Conservation (phyloP, 2,113 vertebrate genomes). For the Pitta sordida region DNA sequence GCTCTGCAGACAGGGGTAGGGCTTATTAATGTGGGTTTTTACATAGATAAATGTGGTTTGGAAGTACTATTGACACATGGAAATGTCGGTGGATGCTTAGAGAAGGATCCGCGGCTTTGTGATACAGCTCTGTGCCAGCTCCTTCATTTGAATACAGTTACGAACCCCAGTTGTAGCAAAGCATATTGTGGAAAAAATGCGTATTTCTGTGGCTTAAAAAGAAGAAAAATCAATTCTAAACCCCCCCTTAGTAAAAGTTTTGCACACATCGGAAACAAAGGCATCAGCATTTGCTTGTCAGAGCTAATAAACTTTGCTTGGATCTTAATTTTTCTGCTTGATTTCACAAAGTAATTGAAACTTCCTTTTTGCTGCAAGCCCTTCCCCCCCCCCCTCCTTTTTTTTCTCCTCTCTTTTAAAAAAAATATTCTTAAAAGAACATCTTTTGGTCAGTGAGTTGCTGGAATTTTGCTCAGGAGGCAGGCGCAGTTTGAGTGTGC, state of each 20-base stretch:
- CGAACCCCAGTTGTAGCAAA: background rate
- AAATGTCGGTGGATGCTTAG: background rate
- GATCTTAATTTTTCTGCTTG: constrained; percentile 82
- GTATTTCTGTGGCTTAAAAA: background rate
- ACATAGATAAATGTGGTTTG: background rate
- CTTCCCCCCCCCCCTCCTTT: background rate
- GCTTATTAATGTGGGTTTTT: background rate
- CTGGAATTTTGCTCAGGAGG: constrained; percentile 64
- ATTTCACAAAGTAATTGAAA: constrained; percentile 83
- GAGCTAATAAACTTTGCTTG: constrained; percentile 79
- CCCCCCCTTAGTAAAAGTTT: background rate
- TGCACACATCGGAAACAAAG: constrained; percentile 55
- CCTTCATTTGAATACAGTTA: background rate
- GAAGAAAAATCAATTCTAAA: background rate
- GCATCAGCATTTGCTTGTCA: constrained; percentile 74
- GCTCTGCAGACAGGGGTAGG: background rate
- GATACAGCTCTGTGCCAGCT: background rate
- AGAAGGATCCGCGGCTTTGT: constrained; percentile 14
- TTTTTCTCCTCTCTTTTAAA: background rate
- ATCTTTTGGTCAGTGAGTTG: constrained; percentile 71
- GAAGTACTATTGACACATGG: constrained; percentile 11
- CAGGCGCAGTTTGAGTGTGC: background rate
- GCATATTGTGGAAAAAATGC: background rate
- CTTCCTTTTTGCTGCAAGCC: constrained; percentile 73
- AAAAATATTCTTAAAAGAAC: constrained; percentile 62